Evolutionary conservation across 1,140 invertebrate genomes (phyloP), one percentile per base, ranked within the genome.

Genomic region (Tetramorium simillimum): DNA sequence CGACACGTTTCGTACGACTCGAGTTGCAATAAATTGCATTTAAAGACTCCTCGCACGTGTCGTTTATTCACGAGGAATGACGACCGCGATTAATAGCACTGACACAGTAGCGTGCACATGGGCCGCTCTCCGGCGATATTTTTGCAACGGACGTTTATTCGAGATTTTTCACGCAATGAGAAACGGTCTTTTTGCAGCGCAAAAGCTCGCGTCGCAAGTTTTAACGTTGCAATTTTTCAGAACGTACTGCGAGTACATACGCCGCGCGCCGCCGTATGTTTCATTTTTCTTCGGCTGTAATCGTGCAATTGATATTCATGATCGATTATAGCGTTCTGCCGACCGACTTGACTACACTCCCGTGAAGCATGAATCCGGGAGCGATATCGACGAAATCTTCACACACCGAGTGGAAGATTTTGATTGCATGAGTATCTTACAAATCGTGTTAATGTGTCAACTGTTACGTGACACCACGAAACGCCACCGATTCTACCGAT

Each of bases 71-170:
- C 16, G 46, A 76, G 73, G 81, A 84, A 89, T 86, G 75, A 89
- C 70, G 62, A 78, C 28, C 12, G 18, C 43, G 37, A 65, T 89
- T 89, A 89, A 89, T 70, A 69, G 81, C 51, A 58, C 86, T 60
- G 60, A 82, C 73, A 75, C 37, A 63, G 18, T 51, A 37, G 24
- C 28, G 21, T 43, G 75, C 28, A 2, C 85, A 89, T 80, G 43
- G 67, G 21, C 16, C 14, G 78, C 9, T 46, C 28, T 78, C 53
- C 28, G 5, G 4, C 18, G 51, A 53, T 60, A 33, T 56, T 56
- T 24, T 37, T 70, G 21, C 49, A 10, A 56, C 21, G 37, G 12
- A 24, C 14, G 16, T 81, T 81, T 78, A 40, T 49, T 78, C 58
- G 60, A 16, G 40, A 33, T 33, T 78, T 78, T 78, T 49, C 40